These are phyloP conservation scores for Euura saliciscinereae DNA, from an alignment of 1,140 invertebrate genomes.

Conservation along the genomic window DNA sequence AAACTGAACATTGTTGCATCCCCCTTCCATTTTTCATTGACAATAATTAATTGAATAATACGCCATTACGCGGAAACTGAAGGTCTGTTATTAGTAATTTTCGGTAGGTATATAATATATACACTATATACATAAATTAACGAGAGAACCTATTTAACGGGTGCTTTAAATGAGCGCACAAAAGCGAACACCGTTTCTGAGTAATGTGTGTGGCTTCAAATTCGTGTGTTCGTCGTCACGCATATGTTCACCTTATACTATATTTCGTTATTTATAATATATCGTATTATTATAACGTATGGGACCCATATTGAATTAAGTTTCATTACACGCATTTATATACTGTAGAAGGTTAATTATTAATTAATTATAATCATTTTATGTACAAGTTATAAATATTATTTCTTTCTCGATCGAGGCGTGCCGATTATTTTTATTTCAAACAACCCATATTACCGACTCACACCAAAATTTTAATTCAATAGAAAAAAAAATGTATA, in stretches of 20 bases:
- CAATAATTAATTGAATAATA: background rate
- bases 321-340: background rate
- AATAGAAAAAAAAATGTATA: too few relatives aligned
- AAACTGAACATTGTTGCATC: background rate
- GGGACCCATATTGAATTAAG: constrained; percentile 5
- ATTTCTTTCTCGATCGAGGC: too few relatives aligned
- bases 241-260: background rate
- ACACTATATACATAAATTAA: background rate
- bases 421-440: too few relatives aligned
- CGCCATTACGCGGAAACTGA: background rate
- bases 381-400: too few relatives aligned
- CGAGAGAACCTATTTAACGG: background rate
- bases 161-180: background rate
- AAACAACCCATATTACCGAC: too few relatives aligned
- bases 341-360: too few relatives aligned
- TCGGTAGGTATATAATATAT: background rate
- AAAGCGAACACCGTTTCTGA: background rate
- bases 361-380: too few relatives aligned
- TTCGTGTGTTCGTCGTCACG: background rate
- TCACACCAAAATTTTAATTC: too few relatives aligned
- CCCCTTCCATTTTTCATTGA: background rate
- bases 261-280: background rate
- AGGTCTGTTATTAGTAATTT: background rate
- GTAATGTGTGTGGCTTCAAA: background rate
- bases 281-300: background rate